A percentile compares a stretch with the other conserved stretches of the same genome.
Conservation (phyloP, 2,113 vertebrate genomes). For the Athene cunicularia region DNA sequence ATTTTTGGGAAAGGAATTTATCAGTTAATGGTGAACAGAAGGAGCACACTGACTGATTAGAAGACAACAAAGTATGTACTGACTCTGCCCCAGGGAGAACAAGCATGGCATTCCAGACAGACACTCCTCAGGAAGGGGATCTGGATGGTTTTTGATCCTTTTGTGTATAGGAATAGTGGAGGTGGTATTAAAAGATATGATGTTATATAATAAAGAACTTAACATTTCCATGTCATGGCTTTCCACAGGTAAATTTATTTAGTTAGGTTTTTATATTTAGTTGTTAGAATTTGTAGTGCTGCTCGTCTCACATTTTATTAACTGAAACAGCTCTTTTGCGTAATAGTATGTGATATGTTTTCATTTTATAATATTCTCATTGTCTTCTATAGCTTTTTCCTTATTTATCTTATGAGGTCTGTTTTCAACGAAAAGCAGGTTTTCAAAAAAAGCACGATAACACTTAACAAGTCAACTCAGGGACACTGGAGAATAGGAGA, state of each 20-base stretch:
- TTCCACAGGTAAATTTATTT: neutral
- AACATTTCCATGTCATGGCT: neutral
- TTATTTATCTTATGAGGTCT: neutral
- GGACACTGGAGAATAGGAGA: neutral
- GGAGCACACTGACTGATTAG: neutral
- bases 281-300: neutral
- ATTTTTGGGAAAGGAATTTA: neutral
- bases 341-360: neutral
- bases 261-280: neutral
- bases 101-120: neutral
- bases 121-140: neutral
- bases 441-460: neutral
- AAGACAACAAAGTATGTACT: neutral
- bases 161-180: neutral
- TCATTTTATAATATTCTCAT: neutral
- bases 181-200: neutral
- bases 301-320: neutral
- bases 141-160: neutral
- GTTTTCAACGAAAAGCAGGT: neutral
- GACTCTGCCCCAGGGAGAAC: neutral
- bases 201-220: neutral
- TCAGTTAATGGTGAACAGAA: neutral
- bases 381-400: neutral
- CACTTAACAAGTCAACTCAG: neutral
- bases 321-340: neutral